Evolutionary conservation across 2,888 invertebrate genomes (phyloP).

Genomic region (Artemia sinica): DNA sequence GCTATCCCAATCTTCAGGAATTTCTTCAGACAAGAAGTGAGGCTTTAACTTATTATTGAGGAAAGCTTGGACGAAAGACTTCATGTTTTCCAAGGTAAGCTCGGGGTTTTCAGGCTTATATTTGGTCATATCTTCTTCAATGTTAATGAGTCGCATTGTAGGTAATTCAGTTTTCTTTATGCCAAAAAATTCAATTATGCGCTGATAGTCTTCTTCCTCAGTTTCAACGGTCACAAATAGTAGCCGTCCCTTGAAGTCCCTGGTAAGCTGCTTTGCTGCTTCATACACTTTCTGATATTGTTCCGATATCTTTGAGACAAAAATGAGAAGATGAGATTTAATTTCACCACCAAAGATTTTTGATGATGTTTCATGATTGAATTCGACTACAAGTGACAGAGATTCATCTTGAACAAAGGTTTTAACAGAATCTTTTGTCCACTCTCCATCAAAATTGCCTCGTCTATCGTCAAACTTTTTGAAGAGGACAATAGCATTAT

Average conservation of each 20-base stretch:
- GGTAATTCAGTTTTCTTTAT: slow-evolving; percentile 86
- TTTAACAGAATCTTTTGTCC: slow-evolving; percentile 48
- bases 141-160: slow-evolving; percentile 70
- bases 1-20: slow-evolving; percentile 94
- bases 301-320: slow-evolving; percentile 61
- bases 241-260: slow-evolving; percentile 70
- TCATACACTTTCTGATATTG: slow-evolving; percentile 62
- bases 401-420: slow-evolving; percentile 67
- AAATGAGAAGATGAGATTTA: slow-evolving; percentile 86
- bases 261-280: slow-evolving; percentile 62
- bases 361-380: slow-evolving; percentile 90
- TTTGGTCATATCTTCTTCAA: slow-evolving; percentile 94
- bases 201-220: slow-evolving; percentile 83
- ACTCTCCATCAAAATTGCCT: slow-evolving; percentile 50
- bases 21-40: slow-evolving; percentile 77
- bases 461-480: slow-evolving; percentile 85
- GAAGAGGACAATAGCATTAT: slow-evolving; percentile 65
- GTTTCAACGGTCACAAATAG: slow-evolving; percentile 89
- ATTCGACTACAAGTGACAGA: slow-evolving; percentile 80
- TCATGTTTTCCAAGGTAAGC: slow-evolving; percentile 44
- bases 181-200: slow-evolving; percentile 98
- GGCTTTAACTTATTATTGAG: slow-evolving; percentile 78
- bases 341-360: no score
- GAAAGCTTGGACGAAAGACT: slow-evolving; percentile 70
- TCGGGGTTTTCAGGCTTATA: slow-evolving; percentile 73